Conservation (phyloP, 2,113 vertebrate genomes). For the human (Homo sapiens) region GRCh38 chr15:74662501-74663000, state of each 20-base stretch:
- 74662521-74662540: neutral
- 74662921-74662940: neutral
- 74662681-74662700: neutral
- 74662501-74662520: constrained; percentile 17
- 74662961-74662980: neutral
- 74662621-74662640: neutral
- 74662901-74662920: neutral
- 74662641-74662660: neutral
- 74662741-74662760: neutral
- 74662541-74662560: neutral
- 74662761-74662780: neutral
- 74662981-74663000: neutral
- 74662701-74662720: constrained; percentile 1
- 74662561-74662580: constrained; percentile 5
- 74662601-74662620: neutral
- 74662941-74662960: neutral
- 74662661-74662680: neutral
- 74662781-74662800: neutral
- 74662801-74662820: neutral
- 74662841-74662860: neutral
- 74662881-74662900: neutral
- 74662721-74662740: neutral
- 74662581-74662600: neutral
- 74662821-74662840: neutral
- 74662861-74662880: neutral